phyloP scores from a whole-genome alignment of 2,888 invertebrate genomes.

The Epirrhoe tristata region DNA sequence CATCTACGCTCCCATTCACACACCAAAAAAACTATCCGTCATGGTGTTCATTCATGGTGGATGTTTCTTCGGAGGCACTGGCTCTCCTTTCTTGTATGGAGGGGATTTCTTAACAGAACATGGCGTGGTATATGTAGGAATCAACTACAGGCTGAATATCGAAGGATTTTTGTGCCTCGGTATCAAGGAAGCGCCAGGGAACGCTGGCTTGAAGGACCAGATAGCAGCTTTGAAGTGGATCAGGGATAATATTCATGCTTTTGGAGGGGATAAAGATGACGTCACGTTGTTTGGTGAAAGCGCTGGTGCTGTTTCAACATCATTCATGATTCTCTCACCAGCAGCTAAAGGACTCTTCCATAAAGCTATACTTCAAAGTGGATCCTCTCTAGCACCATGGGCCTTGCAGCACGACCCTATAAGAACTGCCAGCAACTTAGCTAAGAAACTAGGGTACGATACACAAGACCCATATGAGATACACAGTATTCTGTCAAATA shows the following conservation, averaged over 20 bases:
- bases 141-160: slow-evolving; percentile 86
- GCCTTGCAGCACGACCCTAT: slow-evolving; percentile 72
- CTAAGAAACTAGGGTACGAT: slow-evolving; percentile 68
- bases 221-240: slow-evolving; percentile 76
- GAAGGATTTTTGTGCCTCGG: slow-evolving; percentile 87
- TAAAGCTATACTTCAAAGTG: slow-evolving; percentile 75
- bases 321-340: slow-evolving; percentile 68
- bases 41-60: slow-evolving; percentile 89
- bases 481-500: slow-evolving; percentile 65
- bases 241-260: slow-evolving; percentile 68
- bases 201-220: slow-evolving; percentile 86
- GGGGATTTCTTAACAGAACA: slow-evolving; percentile 86
- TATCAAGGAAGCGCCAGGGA: slow-evolving; percentile 87
- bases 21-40: slow-evolving; percentile 72
- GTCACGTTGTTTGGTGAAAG: slow-evolving; percentile 80
- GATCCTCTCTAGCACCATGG: slow-evolving; percentile 74
- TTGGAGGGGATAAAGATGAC: slow-evolving; percentile 74
- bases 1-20: slow-evolving; percentile 64
- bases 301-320: slow-evolving; percentile 76
- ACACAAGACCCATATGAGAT: slow-evolving; percentile 71
- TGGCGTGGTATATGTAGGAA: slow-evolving; percentile 84
- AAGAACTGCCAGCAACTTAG: slow-evolving; percentile 64
- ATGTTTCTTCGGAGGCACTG: slow-evolving; percentile 85
- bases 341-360: slow-evolving; percentile 73
- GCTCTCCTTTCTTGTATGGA: slow-evolving; percentile 85